Evolutionary conservation across 2,113 vertebrate genomes (phyloP).

Genomic region (zebrafish (Danio rerio)): DNA sequence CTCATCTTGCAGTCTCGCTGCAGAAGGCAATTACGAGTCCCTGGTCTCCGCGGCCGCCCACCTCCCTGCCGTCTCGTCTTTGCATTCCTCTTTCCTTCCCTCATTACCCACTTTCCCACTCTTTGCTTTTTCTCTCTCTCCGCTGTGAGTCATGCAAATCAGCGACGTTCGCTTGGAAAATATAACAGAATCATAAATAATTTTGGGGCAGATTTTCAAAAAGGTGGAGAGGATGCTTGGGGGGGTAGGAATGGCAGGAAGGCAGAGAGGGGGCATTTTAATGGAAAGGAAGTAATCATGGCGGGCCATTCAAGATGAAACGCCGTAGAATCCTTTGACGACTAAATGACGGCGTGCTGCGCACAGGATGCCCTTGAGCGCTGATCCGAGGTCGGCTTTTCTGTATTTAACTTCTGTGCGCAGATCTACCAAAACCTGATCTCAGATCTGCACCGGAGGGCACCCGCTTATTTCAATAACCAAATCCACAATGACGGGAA

Average conservation of each 20-base stretch:
- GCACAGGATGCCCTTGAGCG: conserved; percentile 2
- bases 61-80: conserved; percentile 31
- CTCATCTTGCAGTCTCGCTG: conserved; percentile 29
- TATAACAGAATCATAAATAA: conserved; percentile 45
- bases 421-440: not conserved
- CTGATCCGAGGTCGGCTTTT: conserved; percentile 1
- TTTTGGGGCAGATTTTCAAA: conserved; percentile 43
- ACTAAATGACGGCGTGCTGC: conserved; percentile 11
- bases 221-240: conserved; percentile 23
- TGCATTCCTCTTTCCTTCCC: conserved; percentile 11
- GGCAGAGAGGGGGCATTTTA: conserved; percentile 17
- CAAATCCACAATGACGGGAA: conserved; percentile 10
- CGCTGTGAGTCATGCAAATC: conserved; percentile 55
- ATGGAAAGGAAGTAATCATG: conserved; percentile 44
- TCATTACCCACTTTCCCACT: conserved; percentile 46
- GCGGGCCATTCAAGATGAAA: conserved; percentile 36
- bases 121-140: conserved; percentile 3
- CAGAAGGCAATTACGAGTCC: conserved; percentile 52
- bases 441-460: conserved; percentile 15
- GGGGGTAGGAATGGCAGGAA: conserved; percentile 1
- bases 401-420: not conserved
- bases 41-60: not conserved
- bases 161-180: conserved; percentile 47
- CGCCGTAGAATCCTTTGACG: not conserved
- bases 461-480: conserved; percentile 27